phyloP scores from a whole-genome alignment of 2,888 invertebrate species.

The Antitype chi region DNA sequence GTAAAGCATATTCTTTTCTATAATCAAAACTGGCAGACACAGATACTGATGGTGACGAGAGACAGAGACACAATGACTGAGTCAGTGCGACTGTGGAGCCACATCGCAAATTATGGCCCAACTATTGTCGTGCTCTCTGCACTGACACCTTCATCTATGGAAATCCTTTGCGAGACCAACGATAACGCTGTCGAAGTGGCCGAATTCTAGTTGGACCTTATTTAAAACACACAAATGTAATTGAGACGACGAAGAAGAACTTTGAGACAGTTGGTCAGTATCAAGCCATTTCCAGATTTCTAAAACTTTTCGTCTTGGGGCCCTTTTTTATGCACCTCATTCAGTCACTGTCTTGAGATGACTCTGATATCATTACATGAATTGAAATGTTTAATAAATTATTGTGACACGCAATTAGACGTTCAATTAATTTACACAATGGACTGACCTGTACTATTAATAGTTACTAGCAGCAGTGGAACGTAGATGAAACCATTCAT shows the following conservation, averaged over 20 bases:
- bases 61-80: too few relatives aligned
- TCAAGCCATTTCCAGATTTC: background rate
- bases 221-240: too few relatives aligned
- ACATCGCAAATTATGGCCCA: too few relatives aligned
- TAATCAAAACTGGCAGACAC: background rate
- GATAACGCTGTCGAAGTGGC: too few relatives aligned
- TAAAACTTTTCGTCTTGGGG: background rate
- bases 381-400: background rate
- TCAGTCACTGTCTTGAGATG: background rate
- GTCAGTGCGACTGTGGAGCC: too few relatives aligned
- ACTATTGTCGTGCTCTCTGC: too few relatives aligned
- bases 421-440: constrained; percentile 11
- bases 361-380: background rate
- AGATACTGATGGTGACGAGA: too few relatives aligned
- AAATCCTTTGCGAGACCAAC: too few relatives aligned
- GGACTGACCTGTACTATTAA: background rate
- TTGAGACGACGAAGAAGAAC: too few relatives aligned
- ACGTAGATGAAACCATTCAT: constrained; percentile 11
- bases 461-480: background rate
- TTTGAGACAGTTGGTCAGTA: background rate
- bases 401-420: background rate
- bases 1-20: too few relatives aligned
- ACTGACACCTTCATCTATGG: too few relatives aligned
- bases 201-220: too few relatives aligned
- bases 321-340: background rate